A percentile compares a stretch with the other conserved stretches of the same genome.
phyloP scores from a whole-genome alignment of 2,888 invertebrate species.

The Cantharis rustica region DNA sequence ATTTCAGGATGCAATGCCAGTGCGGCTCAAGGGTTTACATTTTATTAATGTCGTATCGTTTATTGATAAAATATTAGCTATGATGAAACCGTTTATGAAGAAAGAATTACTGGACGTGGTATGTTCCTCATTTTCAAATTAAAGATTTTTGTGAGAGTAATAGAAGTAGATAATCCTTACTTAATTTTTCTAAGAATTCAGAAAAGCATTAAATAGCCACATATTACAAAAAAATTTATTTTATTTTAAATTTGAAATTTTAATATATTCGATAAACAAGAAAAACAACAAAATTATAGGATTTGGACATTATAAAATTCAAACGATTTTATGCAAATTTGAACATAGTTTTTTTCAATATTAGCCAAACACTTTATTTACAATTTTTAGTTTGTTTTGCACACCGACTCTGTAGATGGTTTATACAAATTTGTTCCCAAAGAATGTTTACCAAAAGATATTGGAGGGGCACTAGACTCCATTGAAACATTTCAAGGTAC shows the following conservation, averaged over 20 bases:
- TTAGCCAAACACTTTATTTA: not conserved
- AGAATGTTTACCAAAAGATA: slow-evolving; percentile 39
- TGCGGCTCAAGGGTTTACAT: slow-evolving; percentile 70
- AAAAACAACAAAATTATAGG: too few species aligned
- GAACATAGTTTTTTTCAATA: not conserved
- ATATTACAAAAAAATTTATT: too few species aligned
- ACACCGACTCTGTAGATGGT: slow-evolving; percentile 40
- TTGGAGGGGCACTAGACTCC: slow-evolving; percentile 29
- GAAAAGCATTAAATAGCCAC: too few species aligned
- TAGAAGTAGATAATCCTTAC: too few species aligned
- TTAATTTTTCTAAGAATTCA: too few species aligned
- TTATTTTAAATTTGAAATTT: too few species aligned
- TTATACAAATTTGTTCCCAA: slow-evolving; percentile 41
- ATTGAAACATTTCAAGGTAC: not conserved
- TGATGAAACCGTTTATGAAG: slow-evolving; percentile 76
- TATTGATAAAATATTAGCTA: slow-evolving; percentile 70
- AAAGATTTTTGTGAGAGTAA: too few species aligned
- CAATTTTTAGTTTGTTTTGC: slow-evolving; percentile 43
- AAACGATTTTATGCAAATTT: too few species aligned
- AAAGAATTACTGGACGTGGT: slow-evolving; percentile 60
- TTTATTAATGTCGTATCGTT: slow-evolving; percentile 72
- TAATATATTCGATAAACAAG: too few species aligned
- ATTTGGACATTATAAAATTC: too few species aligned
- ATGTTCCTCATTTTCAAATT: not conserved
- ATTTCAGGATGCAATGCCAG: slow-evolving; percentile 57